Base-by-base conservation (phyloP, 2,888 invertebrate genomes). In the Automeris io region DNA sequence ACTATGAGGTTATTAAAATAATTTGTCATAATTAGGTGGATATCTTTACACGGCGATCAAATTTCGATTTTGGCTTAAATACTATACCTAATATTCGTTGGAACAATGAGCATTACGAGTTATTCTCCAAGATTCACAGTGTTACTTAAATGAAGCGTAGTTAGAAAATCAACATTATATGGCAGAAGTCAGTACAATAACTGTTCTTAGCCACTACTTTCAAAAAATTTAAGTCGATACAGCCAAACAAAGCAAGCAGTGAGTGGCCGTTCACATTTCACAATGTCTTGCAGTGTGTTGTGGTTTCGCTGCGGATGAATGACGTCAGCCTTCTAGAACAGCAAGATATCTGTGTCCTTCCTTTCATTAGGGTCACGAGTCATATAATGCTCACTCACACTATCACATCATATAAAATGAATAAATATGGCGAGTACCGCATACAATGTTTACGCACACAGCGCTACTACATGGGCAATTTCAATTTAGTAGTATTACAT, bases 211-310 rank as follows among this genome's bases (percentile, higher is more conserved):
- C 79, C 85, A 83, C 82, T 65, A 79, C 77, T 83, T 81, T 79
- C 71, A 70, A 81, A 61, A 70, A 67, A 77, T 73, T 77, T 78
- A 70, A 60, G 61, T 71, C 69, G 73, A 76, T 71, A 60, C 66
- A 68, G 69, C 66, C 66, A 70, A 65, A 66, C 70, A 71, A 65
- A 68, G 69, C 68, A 70, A 74, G 76, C 75, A 77, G 78, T 83
- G 72, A 80, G 78, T 75, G 82, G 79, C 80, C 79, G 78, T 81
- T 82, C 86, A 83, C 85, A 85, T 85, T 85, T 85, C 86, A 85
- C 86, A 86, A 85, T 79, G 72, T 74, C 77, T 78, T 69, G 77
- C 70, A 67, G 67, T 64, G 76, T 66, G 68, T 66, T 70, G 76
- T 72, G 78, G 70, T 75, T 71, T 66, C 59, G 67, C 65, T 58